These are phyloP conservation scores for Agrochola lota DNA, from an alignment of 2,888 invertebrate genomes.

Conservation along the genomic window DNA sequence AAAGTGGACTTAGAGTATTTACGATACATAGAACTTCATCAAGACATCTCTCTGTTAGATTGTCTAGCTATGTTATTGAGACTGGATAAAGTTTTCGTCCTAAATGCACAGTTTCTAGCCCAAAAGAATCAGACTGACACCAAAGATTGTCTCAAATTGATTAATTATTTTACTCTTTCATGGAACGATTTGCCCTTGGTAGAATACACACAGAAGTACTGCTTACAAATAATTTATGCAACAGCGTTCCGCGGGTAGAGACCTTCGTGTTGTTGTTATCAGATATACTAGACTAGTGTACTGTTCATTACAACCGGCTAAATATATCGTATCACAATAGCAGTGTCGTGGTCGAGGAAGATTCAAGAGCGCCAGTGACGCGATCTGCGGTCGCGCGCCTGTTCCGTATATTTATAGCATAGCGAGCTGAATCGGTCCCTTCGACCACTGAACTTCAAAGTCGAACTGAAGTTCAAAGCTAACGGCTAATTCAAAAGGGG, in stretches of 20 bases:
- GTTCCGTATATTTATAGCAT: constrained; percentile 81
- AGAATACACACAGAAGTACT: constrained; percentile 8
- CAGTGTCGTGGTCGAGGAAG: constrained; percentile 87
- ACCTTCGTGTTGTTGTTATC: constrained; percentile 58
- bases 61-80: constrained; percentile 13
- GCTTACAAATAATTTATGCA: constrained; percentile 18
- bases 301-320: constrained; percentile 81
- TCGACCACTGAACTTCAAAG: constrained; percentile 74
- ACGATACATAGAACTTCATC: constrained; percentile 15
- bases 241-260: constrained; percentile 28
- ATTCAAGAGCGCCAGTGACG: constrained; percentile 86
- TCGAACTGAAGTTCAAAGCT: constrained; percentile 66
- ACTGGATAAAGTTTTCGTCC: neutral
- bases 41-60: neutral
- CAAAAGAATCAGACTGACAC: neutral
- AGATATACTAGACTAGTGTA: constrained; percentile 58
- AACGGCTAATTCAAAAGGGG: constrained; percentile 48
- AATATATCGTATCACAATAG: constrained; percentile 88
- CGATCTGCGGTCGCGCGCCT: constrained; percentile 81
- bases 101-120: neutral
- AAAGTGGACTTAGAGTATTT: no score
- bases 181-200: constrained; percentile 9
- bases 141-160: neutral
- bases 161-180: constrained; percentile 8
- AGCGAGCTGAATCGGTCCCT: constrained; percentile 75